Evolutionary conservation across 2,113 vertebrate species (phyloP).

Genomic region (Benitochromis conjunctus): DNA sequence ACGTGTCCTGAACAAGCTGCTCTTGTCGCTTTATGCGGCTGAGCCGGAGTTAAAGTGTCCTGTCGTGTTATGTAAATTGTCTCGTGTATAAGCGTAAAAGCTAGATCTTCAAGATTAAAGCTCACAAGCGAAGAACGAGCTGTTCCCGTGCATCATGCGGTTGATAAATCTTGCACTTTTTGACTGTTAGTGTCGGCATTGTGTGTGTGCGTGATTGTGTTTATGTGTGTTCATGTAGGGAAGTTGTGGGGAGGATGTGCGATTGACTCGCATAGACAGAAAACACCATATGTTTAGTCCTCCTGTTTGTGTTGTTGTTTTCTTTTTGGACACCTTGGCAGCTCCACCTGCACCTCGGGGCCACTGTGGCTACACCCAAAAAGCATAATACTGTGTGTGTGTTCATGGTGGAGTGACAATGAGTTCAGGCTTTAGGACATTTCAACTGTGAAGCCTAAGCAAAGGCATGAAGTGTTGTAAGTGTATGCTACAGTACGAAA

Average conservation of each 20-base stretch:
- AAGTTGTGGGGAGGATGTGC: background rate
- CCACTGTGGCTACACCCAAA: background rate
- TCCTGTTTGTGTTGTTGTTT: background rate
- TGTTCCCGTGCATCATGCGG: background rate
- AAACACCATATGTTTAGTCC: slow-evolving; percentile 40
- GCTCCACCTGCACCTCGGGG: slow-evolving; percentile 8
- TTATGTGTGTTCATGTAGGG: background rate
- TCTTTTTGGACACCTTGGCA: slow-evolving; percentile 12
- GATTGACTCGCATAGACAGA: slow-evolving; percentile 17
- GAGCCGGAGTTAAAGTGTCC: background rate
- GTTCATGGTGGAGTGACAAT: background rate
- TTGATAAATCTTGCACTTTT: background rate
- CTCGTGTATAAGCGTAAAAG: background rate
- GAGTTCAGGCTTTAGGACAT: background rate
- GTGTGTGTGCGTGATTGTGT: background rate
- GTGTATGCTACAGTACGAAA: background rate
- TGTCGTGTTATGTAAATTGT: background rate
- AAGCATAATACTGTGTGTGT: background rate
- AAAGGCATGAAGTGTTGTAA: background rate
- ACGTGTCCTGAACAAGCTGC: slow-evolving; percentile 1
- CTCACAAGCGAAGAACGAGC: background rate
- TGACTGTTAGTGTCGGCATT: background rate
- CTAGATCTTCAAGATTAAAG: background rate
- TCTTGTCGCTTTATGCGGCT: background rate
- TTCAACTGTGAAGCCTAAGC: background rate